Conservation (phyloP, 1,140 invertebrate genomes). For the Adelges cooleyi region DNA sequence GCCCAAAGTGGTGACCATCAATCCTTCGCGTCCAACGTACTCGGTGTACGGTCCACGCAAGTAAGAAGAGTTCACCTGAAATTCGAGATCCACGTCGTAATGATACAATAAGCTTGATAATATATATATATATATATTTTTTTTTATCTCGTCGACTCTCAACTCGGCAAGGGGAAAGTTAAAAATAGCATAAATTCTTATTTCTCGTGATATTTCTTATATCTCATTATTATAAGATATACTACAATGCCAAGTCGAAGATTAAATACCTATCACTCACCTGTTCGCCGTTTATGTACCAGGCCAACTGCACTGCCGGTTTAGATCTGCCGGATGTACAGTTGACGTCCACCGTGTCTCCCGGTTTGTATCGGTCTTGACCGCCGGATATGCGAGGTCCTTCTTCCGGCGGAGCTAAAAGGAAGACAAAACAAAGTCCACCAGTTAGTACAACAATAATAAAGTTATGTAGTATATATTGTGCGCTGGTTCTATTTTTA, state of each 20-base stretch:
- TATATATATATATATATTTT: no score
- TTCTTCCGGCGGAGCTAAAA: conserved; percentile 60
- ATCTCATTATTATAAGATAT: no score
- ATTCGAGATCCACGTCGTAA: no score
- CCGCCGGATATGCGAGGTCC: conserved; percentile 74
- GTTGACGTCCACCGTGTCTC: conserved; percentile 66
- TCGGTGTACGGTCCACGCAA: conserved; percentile 45
- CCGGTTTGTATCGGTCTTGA: conserved; percentile 63
- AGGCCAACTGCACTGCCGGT: conserved; percentile 67
- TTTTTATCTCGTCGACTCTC: no score
- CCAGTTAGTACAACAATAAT: no score
- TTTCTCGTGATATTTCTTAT: background rate
- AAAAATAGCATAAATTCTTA: no score
- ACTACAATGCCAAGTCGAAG: background rate
- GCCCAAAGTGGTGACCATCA: conserved; percentile 58
- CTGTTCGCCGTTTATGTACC: conserved; percentile 78
- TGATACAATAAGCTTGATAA: no score
- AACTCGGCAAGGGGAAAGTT: no score
- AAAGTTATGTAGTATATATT: no score
- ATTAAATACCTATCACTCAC: conserved; percentile 41
- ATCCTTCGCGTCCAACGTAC: conserved; percentile 45
- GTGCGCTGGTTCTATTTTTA: no score
- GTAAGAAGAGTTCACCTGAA: conserved; percentile 43
- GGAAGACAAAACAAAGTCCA: conserved; percentile 35
- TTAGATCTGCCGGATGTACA: conserved; percentile 71